These are phyloP conservation scores for Lordiphosa mommai DNA, from an alignment of 1,140 invertebrate genomes.

Conservation along the genomic window DNA sequence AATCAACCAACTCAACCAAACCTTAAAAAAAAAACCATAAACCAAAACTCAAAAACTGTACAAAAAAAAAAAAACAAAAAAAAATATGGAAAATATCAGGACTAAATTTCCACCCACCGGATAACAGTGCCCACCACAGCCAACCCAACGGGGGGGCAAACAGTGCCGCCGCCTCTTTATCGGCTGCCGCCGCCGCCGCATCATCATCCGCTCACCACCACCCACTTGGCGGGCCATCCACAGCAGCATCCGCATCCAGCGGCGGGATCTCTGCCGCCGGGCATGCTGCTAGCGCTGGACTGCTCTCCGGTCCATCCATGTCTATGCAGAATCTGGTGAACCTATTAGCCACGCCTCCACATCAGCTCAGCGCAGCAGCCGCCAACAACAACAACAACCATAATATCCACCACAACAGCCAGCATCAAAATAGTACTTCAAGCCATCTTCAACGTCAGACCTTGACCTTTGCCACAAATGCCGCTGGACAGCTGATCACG, in stretches of 20 bases:
- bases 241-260: slow-evolving; percentile 24
- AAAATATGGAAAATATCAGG: slow-evolving; percentile 72
- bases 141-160: slow-evolving; percentile 50
- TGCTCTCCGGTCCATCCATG: slow-evolving; percentile 86
- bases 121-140: slow-evolving; percentile 78
- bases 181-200: slow-evolving; percentile 54
- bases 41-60: slow-evolving; percentile 62
- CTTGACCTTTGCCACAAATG: slow-evolving; percentile 12
- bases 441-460: slow-evolving; percentile 26
- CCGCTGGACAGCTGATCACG: slow-evolving; percentile 19
- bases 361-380: slow-evolving; percentile 58
- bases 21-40: slow-evolving; percentile 75
- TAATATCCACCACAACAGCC: slow-evolving; percentile 5
- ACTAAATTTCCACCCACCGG: slow-evolving; percentile 80
- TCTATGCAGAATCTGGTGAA: slow-evolving; percentile 95
- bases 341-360: slow-evolving; percentile 83
- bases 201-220: slow-evolving; percentile 40
- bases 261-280: slow-evolving; percentile 54
- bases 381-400: slow-evolving; percentile 9
- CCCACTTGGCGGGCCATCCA: slow-evolving; percentile 31
- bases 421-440: slow-evolving; percentile 16
- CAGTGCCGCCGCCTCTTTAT: slow-evolving; percentile 56
- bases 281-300: slow-evolving; percentile 79
- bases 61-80: slow-evolving; percentile 58
- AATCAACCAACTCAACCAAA: slow-evolving; percentile 68